Percentiles rank a stretch among this genome's conserved stretches.
These are phyloP conservation scores for Ochotona princeps DNA, from an alignment of 2,113 vertebrate species.

Conservation along the genomic window DNA sequence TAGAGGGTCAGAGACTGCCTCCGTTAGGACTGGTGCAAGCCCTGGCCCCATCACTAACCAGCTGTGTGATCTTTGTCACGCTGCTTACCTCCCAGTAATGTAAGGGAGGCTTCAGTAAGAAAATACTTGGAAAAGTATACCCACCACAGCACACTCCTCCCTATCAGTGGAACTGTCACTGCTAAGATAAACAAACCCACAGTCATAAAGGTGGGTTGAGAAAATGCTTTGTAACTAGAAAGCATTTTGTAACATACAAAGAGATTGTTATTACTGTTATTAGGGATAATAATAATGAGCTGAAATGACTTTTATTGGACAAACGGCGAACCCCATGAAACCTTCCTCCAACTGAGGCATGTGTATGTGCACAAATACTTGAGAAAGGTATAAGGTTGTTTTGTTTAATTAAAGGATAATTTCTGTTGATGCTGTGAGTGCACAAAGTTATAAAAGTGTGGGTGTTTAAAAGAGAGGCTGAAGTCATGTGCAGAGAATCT, in stretches of 20 bases:
- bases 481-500: slow-evolving; percentile 70
- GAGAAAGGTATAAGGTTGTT: slow-evolving; percentile 60
- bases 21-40: rapidly evolving
- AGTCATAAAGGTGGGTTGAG: neutral
- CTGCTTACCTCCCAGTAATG: neutral
- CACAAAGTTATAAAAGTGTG: slow-evolving; percentile 78
- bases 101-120: neutral
- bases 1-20: neutral
- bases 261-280: neutral
- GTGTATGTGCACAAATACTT: neutral
- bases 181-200: neutral
- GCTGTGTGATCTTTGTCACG: neutral
- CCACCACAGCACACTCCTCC: neutral
- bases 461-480: slow-evolving; percentile 77
- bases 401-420: slow-evolving; percentile 82
- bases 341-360: slow-evolving; percentile 50
- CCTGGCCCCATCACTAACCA: neutral
- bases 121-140: neutral
- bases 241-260: neutral
- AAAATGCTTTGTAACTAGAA: neutral
- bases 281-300: slow-evolving; percentile 30
- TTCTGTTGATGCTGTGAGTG: slow-evolving; percentile 72
- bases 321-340: slow-evolving; percentile 10
- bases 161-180: neutral
- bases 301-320: slow-evolving; percentile 50